Evolutionary conservation across 2,797 vertebrate species (phyloP).

Genomic region (Pantherophis vulpinus): DNA sequence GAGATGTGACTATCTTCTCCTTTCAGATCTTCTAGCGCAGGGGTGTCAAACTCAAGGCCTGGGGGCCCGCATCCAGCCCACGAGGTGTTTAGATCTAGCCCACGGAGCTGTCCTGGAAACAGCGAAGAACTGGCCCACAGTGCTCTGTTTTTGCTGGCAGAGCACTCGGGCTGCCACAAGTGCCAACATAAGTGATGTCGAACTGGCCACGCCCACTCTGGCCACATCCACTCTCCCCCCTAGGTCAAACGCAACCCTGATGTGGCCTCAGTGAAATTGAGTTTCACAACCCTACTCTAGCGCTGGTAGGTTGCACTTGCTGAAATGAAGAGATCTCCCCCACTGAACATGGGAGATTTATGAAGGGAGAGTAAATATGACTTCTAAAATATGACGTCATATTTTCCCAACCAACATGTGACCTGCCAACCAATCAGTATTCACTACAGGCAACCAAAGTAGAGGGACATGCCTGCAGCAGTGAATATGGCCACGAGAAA

Average conservation of each 20-base stretch:
- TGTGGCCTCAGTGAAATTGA: no score
- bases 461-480: neutral
- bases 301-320: neutral
- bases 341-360: neutral
- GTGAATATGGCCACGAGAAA: neutral
- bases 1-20: neutral
- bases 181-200: no score
- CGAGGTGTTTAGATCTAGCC: no score
- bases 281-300: neutral
- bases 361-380: neutral
- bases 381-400: neutral
- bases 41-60: no score
- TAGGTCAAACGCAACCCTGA: no score
- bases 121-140: no score
- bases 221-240: no score
- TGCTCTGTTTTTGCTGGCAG: no score
- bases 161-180: no score
- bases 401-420: neutral
- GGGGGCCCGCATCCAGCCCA: no score
- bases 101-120: no score
- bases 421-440: neutral
- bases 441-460: neutral
- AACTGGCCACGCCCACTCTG: no score
- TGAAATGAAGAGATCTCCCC: neutral
- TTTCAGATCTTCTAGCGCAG: neutral